These are phyloP conservation scores for Hydraecia micacea DNA, from an alignment of 2,888 invertebrate genomes.

Conservation along the genomic window DNA sequence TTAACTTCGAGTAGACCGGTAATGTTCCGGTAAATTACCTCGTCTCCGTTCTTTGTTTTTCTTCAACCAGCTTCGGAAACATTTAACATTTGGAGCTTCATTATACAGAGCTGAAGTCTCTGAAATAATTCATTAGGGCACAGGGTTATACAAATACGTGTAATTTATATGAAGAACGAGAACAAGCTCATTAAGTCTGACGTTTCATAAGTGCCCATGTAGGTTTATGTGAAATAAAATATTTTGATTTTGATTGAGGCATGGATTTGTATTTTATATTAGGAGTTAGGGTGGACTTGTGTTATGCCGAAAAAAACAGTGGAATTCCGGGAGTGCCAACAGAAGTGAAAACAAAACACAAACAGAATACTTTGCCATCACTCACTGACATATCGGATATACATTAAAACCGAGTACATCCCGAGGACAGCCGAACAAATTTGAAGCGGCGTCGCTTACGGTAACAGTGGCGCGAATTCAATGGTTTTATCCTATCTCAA, in stretches of 20 bases:
- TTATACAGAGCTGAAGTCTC: conserved; percentile 22
- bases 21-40: conserved; percentile 51
- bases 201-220: too few relatives aligned
- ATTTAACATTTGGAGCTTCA: conserved; percentile 37
- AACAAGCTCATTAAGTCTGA: not conserved
- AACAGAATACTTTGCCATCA: too few relatives aligned
- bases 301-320: not conserved
- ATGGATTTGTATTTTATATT: not conserved
- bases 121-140: conserved; percentile 29
- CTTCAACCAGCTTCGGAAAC: conserved; percentile 38
- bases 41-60: conserved; percentile 46
- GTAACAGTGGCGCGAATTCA: too few relatives aligned
- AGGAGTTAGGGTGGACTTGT: not conserved
- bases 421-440: too few relatives aligned
- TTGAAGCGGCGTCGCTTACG: too few relatives aligned
- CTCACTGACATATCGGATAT: too few relatives aligned
- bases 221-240: too few relatives aligned
- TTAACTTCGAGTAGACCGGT: conserved; percentile 47
- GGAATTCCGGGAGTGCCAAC: too few relatives aligned
- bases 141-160: conserved; percentile 29
- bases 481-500: too few relatives aligned
- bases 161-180: conserved; percentile 13
- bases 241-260: too few relatives aligned
- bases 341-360: too few relatives aligned
- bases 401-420: too few relatives aligned